Evolutionary conservation across 2,797 vertebrate genomes (phyloP).

Genomic region (Onychomys arenicola): DNA sequence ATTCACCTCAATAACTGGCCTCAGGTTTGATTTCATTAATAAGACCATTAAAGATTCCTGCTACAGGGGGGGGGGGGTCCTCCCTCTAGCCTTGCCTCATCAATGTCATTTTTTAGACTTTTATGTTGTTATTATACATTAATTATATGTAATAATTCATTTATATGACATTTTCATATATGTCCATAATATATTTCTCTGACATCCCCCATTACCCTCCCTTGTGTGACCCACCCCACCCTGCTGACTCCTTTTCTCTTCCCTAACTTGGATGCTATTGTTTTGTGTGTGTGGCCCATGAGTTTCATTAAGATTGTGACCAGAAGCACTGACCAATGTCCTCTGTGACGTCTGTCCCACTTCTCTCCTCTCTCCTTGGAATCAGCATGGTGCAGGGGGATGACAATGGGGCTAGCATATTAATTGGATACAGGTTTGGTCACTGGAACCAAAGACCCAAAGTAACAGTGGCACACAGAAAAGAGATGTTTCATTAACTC

Average conservation of each 20-base stretch:
- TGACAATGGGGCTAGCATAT: not conserved
- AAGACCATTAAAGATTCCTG: too few relatives aligned
- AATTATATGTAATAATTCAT: not conserved
- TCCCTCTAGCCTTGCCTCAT: not conserved
- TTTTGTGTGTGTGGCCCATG: not conserved
- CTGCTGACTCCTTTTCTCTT: not conserved
- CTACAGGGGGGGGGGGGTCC: accelerated
- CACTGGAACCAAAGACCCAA: not conserved
- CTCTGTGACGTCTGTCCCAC: not conserved
- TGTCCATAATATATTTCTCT: not conserved
- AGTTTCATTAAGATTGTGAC: not conserved
- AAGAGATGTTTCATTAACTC: not conserved
- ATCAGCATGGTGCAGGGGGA: not conserved
- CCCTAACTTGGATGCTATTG: not conserved
- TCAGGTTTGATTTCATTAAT: too few relatives aligned
- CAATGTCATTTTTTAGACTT: not conserved
- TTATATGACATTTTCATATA: not conserved
- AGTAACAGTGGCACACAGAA: not conserved
- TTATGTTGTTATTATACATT: too few relatives aligned
- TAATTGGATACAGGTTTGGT: not conserved
- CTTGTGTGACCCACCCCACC: not conserved
- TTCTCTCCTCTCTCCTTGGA: not conserved
- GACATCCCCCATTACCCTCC: not conserved
- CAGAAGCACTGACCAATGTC: not conserved
- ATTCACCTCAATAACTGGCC: too few relatives aligned